Conservation (phyloP, 2,797 vertebrate genomes). For the Pseudomugil gertrudae region DNA sequence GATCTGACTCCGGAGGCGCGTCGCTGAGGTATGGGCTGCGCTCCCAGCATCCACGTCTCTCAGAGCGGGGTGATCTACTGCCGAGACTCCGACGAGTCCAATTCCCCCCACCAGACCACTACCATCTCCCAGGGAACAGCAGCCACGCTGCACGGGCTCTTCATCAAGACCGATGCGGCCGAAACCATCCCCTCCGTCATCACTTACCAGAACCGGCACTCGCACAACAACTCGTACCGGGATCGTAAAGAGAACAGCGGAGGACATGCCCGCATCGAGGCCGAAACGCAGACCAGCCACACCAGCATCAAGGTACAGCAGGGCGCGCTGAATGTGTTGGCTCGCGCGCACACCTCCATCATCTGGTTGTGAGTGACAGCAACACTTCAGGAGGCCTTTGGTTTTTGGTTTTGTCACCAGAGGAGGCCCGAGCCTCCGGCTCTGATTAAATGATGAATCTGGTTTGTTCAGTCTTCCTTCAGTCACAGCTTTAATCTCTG, state of each 20-base stretch:
- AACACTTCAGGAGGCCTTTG: slow-evolving; percentile 37
- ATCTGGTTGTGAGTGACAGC: slow-evolving; percentile 5
- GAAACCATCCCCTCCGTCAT: slow-evolving; percentile 88
- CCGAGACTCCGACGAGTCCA: slow-evolving; percentile 95
- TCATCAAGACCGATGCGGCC: slow-evolving; percentile 92
- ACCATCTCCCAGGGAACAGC: slow-evolving; percentile 90
- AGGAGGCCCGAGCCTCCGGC: slow-evolving; percentile 39
- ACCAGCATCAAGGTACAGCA: slow-evolving; percentile 85
- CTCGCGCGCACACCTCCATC: slow-evolving; percentile 18
- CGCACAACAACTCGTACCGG: slow-evolving; percentile 78
- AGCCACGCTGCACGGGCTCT: slow-evolving; percentile 89
- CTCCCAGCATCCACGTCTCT: slow-evolving; percentile 97
- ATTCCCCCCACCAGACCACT: slow-evolving; percentile 91
- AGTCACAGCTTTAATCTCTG: slow-evolving; percentile 4
- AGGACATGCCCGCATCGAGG: slow-evolving; percentile 86
- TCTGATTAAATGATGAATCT: slow-evolving; percentile 4
- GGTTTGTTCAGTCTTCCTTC: slow-evolving; percentile 7
- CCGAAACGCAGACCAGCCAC: slow-evolving; percentile 92
- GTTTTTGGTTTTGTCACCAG: slow-evolving; percentile 10
- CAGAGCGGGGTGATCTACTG: slow-evolving; percentile 99
- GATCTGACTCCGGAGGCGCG: slow-evolving; percentile 53
- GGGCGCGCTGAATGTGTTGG: neutral
- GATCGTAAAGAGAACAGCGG: slow-evolving; percentile 80
- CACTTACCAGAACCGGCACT: slow-evolving; percentile 86
- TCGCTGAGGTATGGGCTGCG: slow-evolving; percentile 91